Base-by-base conservation (phyloP, 2,113 vertebrate species). In the Chaetops frenatus region DNA sequence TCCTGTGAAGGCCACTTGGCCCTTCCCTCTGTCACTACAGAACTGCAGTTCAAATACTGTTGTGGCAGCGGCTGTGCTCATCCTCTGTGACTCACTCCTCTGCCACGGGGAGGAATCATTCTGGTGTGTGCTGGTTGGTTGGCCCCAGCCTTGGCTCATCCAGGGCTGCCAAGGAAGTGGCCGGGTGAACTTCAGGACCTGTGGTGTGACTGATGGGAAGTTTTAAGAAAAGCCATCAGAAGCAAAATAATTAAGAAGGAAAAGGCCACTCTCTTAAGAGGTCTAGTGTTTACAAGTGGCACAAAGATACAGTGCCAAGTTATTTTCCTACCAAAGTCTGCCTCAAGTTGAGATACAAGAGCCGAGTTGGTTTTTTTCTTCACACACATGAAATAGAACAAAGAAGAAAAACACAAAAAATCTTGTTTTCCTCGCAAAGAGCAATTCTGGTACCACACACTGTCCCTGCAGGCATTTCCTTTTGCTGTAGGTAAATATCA, bases 51-150 rank as follows among this genome's bases (percentile, higher is more conserved):
- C 33, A 42, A 8, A 40, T 0, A 14, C 36, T 25, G 33, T 1
- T 50, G 23, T 54, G 27, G 54, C 47, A 47, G 7, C 1, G 5
- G 40, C 9, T 0, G 7, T 19, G 24, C 48, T 28, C 8, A 3
- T 9, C 56, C 48, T 57, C 60, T 25, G 22, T 2, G 60, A n/a
- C 60, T 74, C 81, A 8, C 31, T 28, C 8, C 60, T 36, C 18
- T 51, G 81, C 35, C 18, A 0, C 3, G 0, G 16, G 40, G 28
- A 60, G 40, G 31, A 38, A 54, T 12, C 47, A 4, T 11, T 15
- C 50, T 20, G 23, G 29, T 0, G 1, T 40, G 5, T 4, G 21
- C 44, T 35, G 54, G 6, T n/a, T 3, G 1, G 24, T 22, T 3
- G 2, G 33, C 17, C 27, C 40, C n/a, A 38, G 44, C 40, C 53